Evolutionary conservation across 2,113 vertebrate genomes (phyloP).

Genomic region (Epinephelus lanceolatus): DNA sequence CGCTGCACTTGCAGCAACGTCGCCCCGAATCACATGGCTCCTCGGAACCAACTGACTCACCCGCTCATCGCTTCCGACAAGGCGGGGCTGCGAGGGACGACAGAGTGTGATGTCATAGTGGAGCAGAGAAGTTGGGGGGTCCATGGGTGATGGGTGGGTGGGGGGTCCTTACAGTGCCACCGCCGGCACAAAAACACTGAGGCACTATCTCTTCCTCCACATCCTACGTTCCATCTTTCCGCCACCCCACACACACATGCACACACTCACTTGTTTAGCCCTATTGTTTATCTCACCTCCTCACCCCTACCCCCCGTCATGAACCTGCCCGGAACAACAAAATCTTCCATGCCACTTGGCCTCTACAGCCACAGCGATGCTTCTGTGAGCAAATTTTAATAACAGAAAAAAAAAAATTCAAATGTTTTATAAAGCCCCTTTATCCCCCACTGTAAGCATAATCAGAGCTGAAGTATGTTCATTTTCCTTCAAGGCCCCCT

Average conservation of each 20-base stretch:
- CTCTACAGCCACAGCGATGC: slow-evolving; percentile 24
- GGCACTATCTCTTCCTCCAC: slow-evolving; percentile 35
- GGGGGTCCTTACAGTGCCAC: slow-evolving; percentile 44
- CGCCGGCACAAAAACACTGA: slow-evolving; percentile 39
- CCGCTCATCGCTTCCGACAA: slow-evolving; percentile 89
- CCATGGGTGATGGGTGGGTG: slow-evolving; percentile 14
- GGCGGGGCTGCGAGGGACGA: slow-evolving; percentile 85
- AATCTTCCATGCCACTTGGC: slow-evolving; percentile 15
- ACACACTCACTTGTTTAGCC: slow-evolving; percentile 20
- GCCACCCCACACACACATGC: slow-evolving; percentile 14
- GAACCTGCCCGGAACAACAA: slow-evolving; percentile 42
- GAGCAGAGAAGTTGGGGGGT: slow-evolving; percentile 45
- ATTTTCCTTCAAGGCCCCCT: slow-evolving; percentile 74
- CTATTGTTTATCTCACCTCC: slow-evolving; percentile 45
- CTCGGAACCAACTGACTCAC: slow-evolving; percentile 86
- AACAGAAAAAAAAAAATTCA: slow-evolving; percentile 15
- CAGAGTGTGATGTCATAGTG: slow-evolving; percentile 76
- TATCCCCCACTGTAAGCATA: slow-evolving; percentile 49
- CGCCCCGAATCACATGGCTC: slow-evolving; percentile 88
- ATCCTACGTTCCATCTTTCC: not conserved
- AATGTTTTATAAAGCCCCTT: slow-evolving; percentile 52
- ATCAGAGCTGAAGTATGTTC: slow-evolving; percentile 71
- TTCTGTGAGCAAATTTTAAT: slow-evolving; percentile 45
- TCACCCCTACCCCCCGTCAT: not conserved
- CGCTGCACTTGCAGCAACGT: slow-evolving; percentile 83